Evolutionary conservation across 2,797 vertebrate genomes (phyloP).

Genomic region (Ceryle rudis): DNA sequence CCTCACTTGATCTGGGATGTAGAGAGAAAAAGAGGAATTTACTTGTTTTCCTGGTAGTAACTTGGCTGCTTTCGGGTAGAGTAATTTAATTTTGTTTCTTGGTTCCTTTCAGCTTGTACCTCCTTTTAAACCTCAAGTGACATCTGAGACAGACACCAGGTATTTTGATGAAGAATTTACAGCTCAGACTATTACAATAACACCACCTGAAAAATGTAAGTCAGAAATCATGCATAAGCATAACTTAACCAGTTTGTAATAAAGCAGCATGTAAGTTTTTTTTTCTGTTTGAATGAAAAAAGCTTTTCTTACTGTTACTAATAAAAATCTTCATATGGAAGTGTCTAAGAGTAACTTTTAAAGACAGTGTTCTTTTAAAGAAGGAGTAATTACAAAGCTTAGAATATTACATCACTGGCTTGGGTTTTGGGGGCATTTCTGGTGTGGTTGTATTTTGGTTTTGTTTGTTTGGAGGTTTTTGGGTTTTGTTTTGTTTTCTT

Average conservation of each 20-base stretch:
- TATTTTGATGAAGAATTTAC: slow-evolving; percentile 99
- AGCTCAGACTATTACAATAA: slow-evolving; percentile 99
- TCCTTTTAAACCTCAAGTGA: slow-evolving; percentile 98
- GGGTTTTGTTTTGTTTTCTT: background rate
- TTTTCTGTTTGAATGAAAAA: background rate
- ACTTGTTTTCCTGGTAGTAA: background rate
- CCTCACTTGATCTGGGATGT: background rate
- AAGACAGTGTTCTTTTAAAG: background rate
- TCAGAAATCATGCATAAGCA: background rate
- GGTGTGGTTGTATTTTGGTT: background rate
- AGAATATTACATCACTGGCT: background rate
- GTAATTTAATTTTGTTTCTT: slow-evolving; percentile 47
- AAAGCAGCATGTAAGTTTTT: background rate
- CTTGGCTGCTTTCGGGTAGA: background rate
- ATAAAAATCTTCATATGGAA: background rate
- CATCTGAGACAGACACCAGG: slow-evolving; percentile 97
- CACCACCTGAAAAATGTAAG: slow-evolving; percentile 98
- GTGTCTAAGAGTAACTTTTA: background rate
- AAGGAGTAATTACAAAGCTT: background rate
- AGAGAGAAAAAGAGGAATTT: background rate
- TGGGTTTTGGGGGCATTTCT: background rate
- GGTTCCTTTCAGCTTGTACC: slow-evolving; percentile 87
- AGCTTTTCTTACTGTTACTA: background rate
- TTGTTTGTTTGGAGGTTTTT: background rate
- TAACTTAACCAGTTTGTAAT: background rate